Evolutionary conservation across 1,140 invertebrate species (phyloP), one percentile per base, ranked within the genome.

Genomic region (Drosophila leontia): DNA sequence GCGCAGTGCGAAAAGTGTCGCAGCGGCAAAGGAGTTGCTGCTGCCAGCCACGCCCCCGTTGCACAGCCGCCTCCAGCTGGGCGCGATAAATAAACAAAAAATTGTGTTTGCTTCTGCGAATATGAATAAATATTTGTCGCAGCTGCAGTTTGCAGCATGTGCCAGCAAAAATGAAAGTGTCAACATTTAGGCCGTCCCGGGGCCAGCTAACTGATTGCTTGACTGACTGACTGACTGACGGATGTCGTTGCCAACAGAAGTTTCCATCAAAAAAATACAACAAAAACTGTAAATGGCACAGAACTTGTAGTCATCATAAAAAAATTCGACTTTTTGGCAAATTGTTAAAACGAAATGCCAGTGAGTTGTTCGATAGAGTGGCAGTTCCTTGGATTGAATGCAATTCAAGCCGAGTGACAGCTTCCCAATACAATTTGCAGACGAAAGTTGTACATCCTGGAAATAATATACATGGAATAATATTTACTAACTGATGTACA

Each of bases 81-180:
- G 42, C 58, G 57, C 74, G 50, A 58, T 69, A 85, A 60, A 65
- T 63, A 56, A 76, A 74, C 67, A 87, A 79, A 63, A 55, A 71
- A 79, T 78, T 64, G 42, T 78, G 39, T 78, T 82, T 81, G 74
- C 50, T 50, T 23, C 68, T 58, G 58, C 58, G 69, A 72, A 72
- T 72, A 72, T 75, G 76, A 80, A 87, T 83, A 83, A 87, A 88
- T 87, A 87, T 87, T 87, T 72, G 67, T 72, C 45, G 69, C 69
- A 72, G 69, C 67, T 72, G 69, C 69, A 72, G 37, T 58, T 71
- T 58, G 65, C 51, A 48, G 51, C 79, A 80, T 71, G 67, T 72
- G 69, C 51, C 53, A 35, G 37, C 44, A 72, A 72, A 72, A 72
- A 72, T 72, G 69, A 60, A 80, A 75, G 77, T 68, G 77, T 81